Evolutionary conservation across 37 sponge, comb jelly and placozoan species (phyloP).

Genomic region (Haliclona indistincta): DNA sequence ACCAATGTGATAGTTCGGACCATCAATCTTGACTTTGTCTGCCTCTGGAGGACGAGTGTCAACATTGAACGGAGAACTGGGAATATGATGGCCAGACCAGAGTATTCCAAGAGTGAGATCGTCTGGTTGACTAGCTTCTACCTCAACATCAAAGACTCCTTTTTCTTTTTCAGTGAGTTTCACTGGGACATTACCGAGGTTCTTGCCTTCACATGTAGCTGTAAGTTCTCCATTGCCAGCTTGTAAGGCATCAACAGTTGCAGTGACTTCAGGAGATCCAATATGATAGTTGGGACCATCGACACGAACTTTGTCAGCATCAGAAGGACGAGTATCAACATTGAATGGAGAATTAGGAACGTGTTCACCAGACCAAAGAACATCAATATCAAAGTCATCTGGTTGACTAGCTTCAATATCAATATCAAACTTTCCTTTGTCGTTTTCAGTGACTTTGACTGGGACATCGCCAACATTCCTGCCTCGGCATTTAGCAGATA

Average conservation of each 20-base stretch:
- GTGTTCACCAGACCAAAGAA: constrained; percentile 60
- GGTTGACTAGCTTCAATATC: constrained; percentile 29
- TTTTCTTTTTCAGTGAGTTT: constrained; percentile 8
- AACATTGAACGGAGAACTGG: constrained; percentile 66
- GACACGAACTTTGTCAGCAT: constrained; percentile 38
- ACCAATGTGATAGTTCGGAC: constrained; percentile 4
- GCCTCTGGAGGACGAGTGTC: constrained; percentile 36
- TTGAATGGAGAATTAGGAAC: constrained; percentile 69
- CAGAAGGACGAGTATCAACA: constrained; percentile 49
- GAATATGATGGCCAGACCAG: constrained; percentile 56
- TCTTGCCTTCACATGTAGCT: constrained; percentile 48
- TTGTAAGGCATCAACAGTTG: constrained; percentile 29
- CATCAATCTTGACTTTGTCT: constrained; percentile 31
- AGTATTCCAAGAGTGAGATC: constrained; percentile 32
- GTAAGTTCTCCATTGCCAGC: constrained; percentile 70
- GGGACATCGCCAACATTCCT: constrained; percentile 35
- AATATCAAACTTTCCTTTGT: constrained; percentile 1
- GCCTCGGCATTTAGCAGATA: constrained; percentile 49
- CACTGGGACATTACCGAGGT: constrained; percentile 42
- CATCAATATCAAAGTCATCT: constrained; percentile 45
- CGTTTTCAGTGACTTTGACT: constrained; percentile 11
- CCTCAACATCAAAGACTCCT: constrained; percentile 11
- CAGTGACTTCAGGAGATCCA: constrained; percentile 27
- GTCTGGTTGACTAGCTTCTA: constrained; percentile 53
- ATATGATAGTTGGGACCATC: constrained; percentile 36